Percentiles rank a stretch among this genome's conserved stretches.
phyloP scores from a whole-genome alignment of 2,113 vertebrate genomes.

The Sciurus niger region DNA sequence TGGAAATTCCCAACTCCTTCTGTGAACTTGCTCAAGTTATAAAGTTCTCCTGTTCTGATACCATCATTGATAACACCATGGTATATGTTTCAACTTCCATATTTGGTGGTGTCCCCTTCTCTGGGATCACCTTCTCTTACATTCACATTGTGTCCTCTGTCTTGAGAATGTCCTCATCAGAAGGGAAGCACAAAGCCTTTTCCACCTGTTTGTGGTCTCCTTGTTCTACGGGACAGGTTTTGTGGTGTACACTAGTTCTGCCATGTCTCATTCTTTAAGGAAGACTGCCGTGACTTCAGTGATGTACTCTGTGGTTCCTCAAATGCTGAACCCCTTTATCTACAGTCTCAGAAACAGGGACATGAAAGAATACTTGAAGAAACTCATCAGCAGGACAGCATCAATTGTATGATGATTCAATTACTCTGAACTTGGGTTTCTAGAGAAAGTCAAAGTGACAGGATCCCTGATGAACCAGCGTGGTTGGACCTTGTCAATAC shows the following conservation, averaged over 20 bases:
- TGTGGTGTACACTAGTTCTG: not conserved
- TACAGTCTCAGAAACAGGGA: not conserved
- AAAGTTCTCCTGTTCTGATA: too few species aligned
- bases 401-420: not conserved
- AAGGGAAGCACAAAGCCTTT: not conserved
- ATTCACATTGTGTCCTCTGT: not conserved
- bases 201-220: not conserved
- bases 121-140: too few species aligned
- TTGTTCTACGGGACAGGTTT: constrained; percentile 15
- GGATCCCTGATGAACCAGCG: too few species aligned
- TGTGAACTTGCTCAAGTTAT: too few species aligned
- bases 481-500: too few species aligned
- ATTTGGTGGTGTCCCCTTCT: too few species aligned
- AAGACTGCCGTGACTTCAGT: not conserved
- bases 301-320: not conserved
- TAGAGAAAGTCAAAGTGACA: too few species aligned
- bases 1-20: not conserved
- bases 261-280: not conserved
- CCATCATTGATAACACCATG: too few species aligned
- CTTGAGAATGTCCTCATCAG: not conserved
- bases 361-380: constrained; percentile 1
- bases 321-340: not conserved
- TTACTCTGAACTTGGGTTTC: too few species aligned
- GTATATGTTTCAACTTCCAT: too few species aligned
- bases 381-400: not conserved